phyloP scores from a whole-genome alignment of 1,140 invertebrate species.

The Sweltsa coloradensis region DNA sequence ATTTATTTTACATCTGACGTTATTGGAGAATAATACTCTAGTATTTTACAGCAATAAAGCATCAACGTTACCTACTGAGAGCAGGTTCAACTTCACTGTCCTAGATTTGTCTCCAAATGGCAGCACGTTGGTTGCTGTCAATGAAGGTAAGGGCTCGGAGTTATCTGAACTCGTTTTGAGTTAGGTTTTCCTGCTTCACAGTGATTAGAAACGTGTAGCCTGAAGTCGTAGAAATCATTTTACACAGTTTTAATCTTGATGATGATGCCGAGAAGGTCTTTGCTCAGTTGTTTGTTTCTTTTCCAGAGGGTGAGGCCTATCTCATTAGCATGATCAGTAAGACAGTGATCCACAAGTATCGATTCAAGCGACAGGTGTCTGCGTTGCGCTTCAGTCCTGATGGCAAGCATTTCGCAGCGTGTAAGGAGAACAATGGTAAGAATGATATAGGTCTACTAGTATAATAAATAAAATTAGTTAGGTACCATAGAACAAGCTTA shows the following conservation, averaged over 20 bases:
- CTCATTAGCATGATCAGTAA: constrained; percentile 80
- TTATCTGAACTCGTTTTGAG: background rate
- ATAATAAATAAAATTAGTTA: too few relatives aligned
- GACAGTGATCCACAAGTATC: constrained; percentile 69
- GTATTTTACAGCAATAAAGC: constrained; percentile 70
- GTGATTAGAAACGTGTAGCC: too few relatives aligned
- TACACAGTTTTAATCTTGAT: too few relatives aligned
- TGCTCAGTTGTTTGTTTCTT: constrained; percentile 20
- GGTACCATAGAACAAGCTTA: too few relatives aligned
- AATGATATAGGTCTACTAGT: too few relatives aligned
- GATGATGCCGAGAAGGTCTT: too few relatives aligned
- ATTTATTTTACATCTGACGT: constrained; percentile 14
- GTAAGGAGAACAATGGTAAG: constrained; percentile 67
- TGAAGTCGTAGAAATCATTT: too few relatives aligned
- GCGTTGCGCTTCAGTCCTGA: constrained; percentile 86
- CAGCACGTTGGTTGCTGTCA: constrained; percentile 66
- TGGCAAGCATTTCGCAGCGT: constrained; percentile 83
- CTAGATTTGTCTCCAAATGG: constrained; percentile 85
- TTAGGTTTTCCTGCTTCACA: background rate
- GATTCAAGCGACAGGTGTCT: constrained; percentile 63
- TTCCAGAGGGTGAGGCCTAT: constrained; percentile 70
- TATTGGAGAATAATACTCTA: too few relatives aligned
- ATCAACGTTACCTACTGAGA: constrained; percentile 75
- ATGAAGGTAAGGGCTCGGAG: constrained; percentile 54
- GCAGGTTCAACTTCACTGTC: constrained; percentile 69